Base-by-base conservation (phyloP, 2,888 invertebrate genomes). In the Chaetogeoica ovagalla region DNA sequence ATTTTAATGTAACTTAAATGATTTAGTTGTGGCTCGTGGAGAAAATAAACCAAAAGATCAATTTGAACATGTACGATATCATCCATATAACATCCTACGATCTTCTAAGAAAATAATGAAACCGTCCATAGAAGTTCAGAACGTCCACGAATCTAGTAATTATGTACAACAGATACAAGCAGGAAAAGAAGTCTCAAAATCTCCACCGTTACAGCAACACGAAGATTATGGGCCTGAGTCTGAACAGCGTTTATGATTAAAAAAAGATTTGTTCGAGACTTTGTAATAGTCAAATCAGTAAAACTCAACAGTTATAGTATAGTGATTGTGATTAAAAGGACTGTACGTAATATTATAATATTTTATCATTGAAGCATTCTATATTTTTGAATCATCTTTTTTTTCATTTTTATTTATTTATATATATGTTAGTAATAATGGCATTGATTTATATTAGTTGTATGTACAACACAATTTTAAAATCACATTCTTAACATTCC, bases 11-110 rank as follows among this genome's bases (percentile, higher is more conserved):
- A 43, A 43, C 9, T 7, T 71, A 43, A 19, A 21, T 1, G 17
- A 75, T 66, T 52, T 57, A 79, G 79, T 43, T 62, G 11, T 23
- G 15, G 8, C 23, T 17, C 13, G 2, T 1, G 15, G 7, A 13
- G 19, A 43, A 43, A 79, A 65, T 39, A 71, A 79, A 63, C 55
- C 55, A 37, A 71, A 39, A 8, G 39, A 57, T 37, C 52, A 23
- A 23, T 0, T 9, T 7, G 0, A 13, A 0, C 39, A 48, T 2
- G 43, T 30, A 5, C 52, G 79, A 5, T 71, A 65, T 57, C 70
- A 43, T 2, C 79, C 79, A 15, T 79, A 79, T 19, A 79, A 63
- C 23, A 65, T 71, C 55, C 23, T 71, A 70, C 70, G 30, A 23
- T 55, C 30, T 8, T 57, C 62, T 8, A 70, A 70, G 11, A 70